phyloP scores from a whole-genome alignment of 2,888 invertebrate genomes.

The Volucella zonaria region DNA sequence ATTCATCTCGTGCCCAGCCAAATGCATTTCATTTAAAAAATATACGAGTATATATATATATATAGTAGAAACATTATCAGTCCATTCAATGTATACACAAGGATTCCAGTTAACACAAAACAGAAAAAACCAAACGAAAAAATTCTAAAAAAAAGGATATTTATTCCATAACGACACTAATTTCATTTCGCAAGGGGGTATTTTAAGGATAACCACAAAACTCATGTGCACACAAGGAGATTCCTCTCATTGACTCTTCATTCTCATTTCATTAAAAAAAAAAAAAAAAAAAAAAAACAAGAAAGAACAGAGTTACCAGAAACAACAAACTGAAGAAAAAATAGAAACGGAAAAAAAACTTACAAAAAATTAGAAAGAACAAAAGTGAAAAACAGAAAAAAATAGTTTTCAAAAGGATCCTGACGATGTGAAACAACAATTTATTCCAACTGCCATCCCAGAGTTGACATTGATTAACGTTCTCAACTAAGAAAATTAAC shows the following conservation, averaged over 20 bases:
- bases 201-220: conserved; percentile 47
- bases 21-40: conserved; percentile 60
- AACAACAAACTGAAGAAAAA: not conserved
- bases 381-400: not conserved
- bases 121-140: conserved; percentile 3
- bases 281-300: not conserved
- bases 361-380: conserved; percentile 23
- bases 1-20: conserved; percentile 63
- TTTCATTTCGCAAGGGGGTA: conserved; percentile 16
- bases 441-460: conserved; percentile 56
- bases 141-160: not conserved
- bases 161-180: conserved; percentile 43
- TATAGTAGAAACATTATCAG: conserved; percentile 15
- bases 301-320: no score
- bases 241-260: conserved; percentile 52
- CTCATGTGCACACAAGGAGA: conserved; percentile 62
- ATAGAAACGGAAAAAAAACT: not conserved
- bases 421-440: conserved; percentile 46
- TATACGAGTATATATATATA: not conserved
- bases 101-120: conserved; percentile 50
- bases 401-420: conserved; percentile 18
- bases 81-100: conserved; percentile 58
- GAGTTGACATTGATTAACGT: conserved; percentile 54
- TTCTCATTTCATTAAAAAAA: conserved; percentile 50
- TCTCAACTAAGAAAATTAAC: conserved; percentile 61